phyloP scores from a whole-genome alignment of 2,888 invertebrate species.

The Matsumyia berberina region DNA sequence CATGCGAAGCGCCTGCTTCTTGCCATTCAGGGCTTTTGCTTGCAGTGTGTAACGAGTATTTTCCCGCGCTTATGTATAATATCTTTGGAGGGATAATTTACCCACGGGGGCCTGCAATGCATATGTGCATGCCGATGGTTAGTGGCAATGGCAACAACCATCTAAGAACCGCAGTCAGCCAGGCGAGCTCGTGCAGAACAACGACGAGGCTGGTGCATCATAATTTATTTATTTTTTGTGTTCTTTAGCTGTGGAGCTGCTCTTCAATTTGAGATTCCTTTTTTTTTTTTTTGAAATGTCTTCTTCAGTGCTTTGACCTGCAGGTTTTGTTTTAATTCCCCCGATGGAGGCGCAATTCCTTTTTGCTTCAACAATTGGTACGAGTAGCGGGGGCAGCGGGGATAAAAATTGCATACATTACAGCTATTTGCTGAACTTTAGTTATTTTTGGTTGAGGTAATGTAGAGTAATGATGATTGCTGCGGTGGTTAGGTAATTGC shows the following conservation, averaged over 20 bases:
- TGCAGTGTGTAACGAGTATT: slow-evolving; percentile 12
- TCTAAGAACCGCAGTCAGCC: slow-evolving; percentile 17
- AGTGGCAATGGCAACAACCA: slow-evolving; percentile 43
- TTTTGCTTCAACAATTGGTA: neutral
- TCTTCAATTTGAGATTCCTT: slow-evolving; percentile 30
- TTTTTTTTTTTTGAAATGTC: slow-evolving; percentile 8
- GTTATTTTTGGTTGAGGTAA: neutral
- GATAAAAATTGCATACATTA: slow-evolving; percentile 10
- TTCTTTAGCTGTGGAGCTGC: slow-evolving; percentile 6
- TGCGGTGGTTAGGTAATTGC: no score
- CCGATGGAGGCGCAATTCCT: neutral
- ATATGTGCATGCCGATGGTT: slow-evolving; percentile 4
- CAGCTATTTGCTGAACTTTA: slow-evolving; percentile 28
- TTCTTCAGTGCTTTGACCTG: slow-evolving; percentile 38
- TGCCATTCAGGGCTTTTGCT: slow-evolving; percentile 7
- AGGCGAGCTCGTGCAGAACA: neutral
- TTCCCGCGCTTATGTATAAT: slow-evolving; percentile 10
- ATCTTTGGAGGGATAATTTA: slow-evolving; percentile 40
- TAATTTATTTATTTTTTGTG: slow-evolving; percentile 60
- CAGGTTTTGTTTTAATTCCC: slow-evolving; percentile 9
- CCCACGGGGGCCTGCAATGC: neutral
- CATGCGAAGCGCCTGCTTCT: slow-evolving; percentile 31
- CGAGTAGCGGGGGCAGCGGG: neutral
- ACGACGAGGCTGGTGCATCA: slow-evolving; percentile 59
- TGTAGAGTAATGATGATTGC: no score